Evolutionary conservation across 1,140 invertebrate species (phyloP).

Genomic region (Radopholus similis): DNA sequence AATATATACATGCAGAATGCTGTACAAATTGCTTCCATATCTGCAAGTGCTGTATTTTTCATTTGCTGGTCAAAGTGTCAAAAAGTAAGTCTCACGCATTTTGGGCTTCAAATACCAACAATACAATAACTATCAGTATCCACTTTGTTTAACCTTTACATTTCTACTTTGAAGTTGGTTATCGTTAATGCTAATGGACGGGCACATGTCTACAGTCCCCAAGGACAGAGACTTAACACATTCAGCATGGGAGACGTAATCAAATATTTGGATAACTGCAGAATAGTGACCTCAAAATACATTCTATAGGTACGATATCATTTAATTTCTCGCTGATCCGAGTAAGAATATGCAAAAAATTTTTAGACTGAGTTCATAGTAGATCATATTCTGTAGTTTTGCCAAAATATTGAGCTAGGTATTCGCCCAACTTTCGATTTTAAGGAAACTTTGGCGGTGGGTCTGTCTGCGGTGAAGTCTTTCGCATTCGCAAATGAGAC

Average conservation of each 20-base stretch:
- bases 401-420: no score
- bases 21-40: constrained; percentile 8
- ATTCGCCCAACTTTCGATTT: no score
- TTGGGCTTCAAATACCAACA: neutral
- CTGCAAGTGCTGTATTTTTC: constrained; percentile 11
- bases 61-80: constrained; percentile 37
- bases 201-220: constrained; percentile 21
- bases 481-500: constrained; percentile 28
- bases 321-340: neutral
- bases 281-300: no score
- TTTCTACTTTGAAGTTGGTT: constrained; percentile 19
- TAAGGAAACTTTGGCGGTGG: constrained; percentile 26
- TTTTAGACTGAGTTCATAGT: no score
- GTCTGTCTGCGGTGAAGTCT: constrained; percentile 14
- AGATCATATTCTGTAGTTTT: no score
- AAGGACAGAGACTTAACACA: constrained; percentile 13
- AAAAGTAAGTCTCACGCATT: constrained; percentile 9
- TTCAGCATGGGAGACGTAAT: constrained; percentile 29
- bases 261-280: no score
- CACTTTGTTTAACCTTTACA: neutral
- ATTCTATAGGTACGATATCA: neutral
- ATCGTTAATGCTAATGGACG: constrained; percentile 12
- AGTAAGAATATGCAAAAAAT: neutral
- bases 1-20: constrained; percentile 18
- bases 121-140: no score